These are phyloP conservation scores for Drosophila burlai DNA, from an alignment of 1,140 invertebrate species.

Conservation along the genomic window DNA sequence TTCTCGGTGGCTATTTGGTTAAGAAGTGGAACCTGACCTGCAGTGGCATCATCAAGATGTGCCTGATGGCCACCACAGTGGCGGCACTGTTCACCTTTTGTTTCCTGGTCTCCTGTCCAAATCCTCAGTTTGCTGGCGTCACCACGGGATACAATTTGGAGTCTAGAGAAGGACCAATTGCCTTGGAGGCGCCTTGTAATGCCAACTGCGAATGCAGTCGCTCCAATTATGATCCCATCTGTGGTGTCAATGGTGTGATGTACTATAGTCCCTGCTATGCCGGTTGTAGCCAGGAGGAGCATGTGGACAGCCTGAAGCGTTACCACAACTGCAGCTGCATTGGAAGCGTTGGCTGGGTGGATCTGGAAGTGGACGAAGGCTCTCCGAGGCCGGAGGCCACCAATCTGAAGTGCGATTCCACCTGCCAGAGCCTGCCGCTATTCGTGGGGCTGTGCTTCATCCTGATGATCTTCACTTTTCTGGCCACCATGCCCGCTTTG, in stretches of 20 bases:
- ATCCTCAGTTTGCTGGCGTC: slow-evolving; percentile 90
- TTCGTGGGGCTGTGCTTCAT: slow-evolving; percentile 90
- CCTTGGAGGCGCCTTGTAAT: slow-evolving; percentile 87
- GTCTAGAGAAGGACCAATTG: not conserved
- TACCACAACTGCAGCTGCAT: slow-evolving; percentile 88
- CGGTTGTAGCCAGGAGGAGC: slow-evolving; percentile 88
- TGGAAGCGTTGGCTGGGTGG: slow-evolving; percentile 19
- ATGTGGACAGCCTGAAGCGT: slow-evolving; percentile 62
- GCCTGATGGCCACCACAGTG: slow-evolving; percentile 87
- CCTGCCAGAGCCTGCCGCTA: slow-evolving; percentile 88
- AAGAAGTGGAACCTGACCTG: slow-evolving; percentile 90
- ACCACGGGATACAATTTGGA: slow-evolving; percentile 86
- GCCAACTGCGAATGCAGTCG: slow-evolving; percentile 87
- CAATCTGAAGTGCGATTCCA: slow-evolving; percentile 87
- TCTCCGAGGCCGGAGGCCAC: slow-evolving; percentile 36
- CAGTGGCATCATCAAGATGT: slow-evolving; percentile 91
- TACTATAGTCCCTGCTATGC: slow-evolving; percentile 95
- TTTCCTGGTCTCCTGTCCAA: slow-evolving; percentile 91
- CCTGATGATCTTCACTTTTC: slow-evolving; percentile 91
- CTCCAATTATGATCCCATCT: slow-evolving; percentile 88
- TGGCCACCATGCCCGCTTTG: slow-evolving; percentile 91
- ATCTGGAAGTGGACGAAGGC: not conserved
- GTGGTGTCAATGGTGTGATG: slow-evolving; percentile 91
- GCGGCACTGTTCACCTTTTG: slow-evolving; percentile 88
- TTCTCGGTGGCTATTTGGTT: slow-evolving; percentile 92